Percentiles rank a stretch among this genome's conserved stretches.
Conservation (phyloP, 2,797 vertebrate species). For the Danio jaintianensis region DNA sequence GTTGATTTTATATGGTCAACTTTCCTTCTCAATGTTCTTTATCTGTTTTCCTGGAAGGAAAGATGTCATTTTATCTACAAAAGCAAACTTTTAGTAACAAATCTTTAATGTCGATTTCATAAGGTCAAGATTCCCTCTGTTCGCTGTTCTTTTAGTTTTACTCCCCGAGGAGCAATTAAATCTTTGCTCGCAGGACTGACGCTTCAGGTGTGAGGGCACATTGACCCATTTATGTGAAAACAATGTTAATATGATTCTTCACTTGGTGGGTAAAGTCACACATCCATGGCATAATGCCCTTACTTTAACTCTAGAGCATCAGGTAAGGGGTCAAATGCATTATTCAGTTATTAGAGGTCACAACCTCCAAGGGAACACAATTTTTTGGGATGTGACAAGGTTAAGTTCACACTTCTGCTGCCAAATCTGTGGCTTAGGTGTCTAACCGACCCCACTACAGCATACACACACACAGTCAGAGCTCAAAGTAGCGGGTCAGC, state of each 20-base stretch:
- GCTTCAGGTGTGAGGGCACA: slow-evolving; percentile 23
- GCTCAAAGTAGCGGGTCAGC: slow-evolving; percentile 33
- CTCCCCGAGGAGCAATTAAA: slow-evolving; percentile 22
- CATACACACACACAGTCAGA: neutral
- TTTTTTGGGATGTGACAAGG: slow-evolving; percentile 37
- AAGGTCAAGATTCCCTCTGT: neutral
- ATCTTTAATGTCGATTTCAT: neutral
- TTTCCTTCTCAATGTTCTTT: neutral
- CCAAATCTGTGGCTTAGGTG: slow-evolving; percentile 34
- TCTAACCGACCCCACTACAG: slow-evolving; percentile 23
- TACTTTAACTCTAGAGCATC: slow-evolving; percentile 11
- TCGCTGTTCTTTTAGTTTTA: neutral
- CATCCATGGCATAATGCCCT: neutral
- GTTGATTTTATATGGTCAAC: too few relatives aligned
- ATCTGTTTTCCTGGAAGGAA: neutral
- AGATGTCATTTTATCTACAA: neutral
- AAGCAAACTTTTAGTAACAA: slow-evolving; percentile 1
- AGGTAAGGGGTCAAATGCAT: slow-evolving; percentile 24
- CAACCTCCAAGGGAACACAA: slow-evolving; percentile 18
- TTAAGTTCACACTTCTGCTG: slow-evolving; percentile 40
- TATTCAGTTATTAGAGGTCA: slow-evolving; percentile 43
- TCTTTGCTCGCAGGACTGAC: slow-evolving; percentile 1
- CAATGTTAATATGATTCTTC: slow-evolving; percentile 39
- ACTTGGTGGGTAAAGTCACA: slow-evolving; percentile 25
- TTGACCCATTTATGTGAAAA: slow-evolving; percentile 47